These are phyloP conservation scores for Echinometra lucunter DNA, from an alignment of 53 echinoderm and acorn worm species.

Conservation along the genomic window DNA sequence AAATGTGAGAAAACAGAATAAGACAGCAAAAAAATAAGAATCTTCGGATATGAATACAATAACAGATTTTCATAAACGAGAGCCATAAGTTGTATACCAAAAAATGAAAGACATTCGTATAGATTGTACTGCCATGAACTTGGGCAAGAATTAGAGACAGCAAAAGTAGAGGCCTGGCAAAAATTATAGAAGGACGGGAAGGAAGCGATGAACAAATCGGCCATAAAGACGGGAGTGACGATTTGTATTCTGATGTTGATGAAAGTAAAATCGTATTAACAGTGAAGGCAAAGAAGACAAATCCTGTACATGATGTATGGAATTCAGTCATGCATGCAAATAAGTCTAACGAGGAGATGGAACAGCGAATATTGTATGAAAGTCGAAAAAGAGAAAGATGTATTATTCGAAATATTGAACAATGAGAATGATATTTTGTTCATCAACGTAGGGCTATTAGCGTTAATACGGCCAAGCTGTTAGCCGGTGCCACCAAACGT, in stretches of 20 bases:
- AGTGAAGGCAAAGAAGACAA: neutral
- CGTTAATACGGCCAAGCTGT: constrained; percentile 58
- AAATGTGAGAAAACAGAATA: neutral
- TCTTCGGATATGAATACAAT: neutral
- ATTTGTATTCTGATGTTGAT: neutral
- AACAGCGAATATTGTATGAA: neutral
- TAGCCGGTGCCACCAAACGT: constrained; percentile 27
- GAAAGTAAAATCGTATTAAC: neutral
- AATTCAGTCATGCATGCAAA: too few species aligned
- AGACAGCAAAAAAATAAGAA: neutral
- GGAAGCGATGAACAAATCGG: neutral
- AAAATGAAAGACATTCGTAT: too few species aligned
- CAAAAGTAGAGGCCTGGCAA: too few species aligned
- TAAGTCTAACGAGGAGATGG: neutral
- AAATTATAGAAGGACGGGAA: neutral
- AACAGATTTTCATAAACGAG: neutral
- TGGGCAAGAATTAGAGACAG: neutral
- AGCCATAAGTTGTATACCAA: too few species aligned
- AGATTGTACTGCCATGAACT: neutral
- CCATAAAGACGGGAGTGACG: neutral
- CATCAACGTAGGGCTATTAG: constrained; percentile 32
- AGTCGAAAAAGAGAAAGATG: neutral
- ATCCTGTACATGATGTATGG: too few species aligned
- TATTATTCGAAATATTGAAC: constrained; percentile 12
- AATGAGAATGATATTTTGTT: constrained; percentile 20